These are phyloP conservation scores for Parazoanthus atlanticus DNA, from an alignment of 92 coral and sea anemone species.

Conservation along the genomic window DNA sequence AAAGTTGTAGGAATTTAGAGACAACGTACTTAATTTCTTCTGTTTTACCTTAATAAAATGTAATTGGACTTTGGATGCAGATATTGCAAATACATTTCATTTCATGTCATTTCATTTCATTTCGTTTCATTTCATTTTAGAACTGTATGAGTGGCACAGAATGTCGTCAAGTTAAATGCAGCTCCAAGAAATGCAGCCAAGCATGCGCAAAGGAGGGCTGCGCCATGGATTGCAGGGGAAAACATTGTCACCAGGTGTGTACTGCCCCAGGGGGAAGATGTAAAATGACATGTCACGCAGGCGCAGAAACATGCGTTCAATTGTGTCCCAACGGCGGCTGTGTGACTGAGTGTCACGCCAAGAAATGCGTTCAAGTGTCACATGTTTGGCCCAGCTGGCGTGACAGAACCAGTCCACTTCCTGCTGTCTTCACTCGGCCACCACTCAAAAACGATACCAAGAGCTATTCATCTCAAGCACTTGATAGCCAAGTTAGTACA, in stretches of 20 bases:
- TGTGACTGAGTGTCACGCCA: slow-evolving; percentile 41
- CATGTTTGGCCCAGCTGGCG: background rate
- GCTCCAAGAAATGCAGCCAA: slow-evolving; percentile 6
- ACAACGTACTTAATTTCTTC: no score
- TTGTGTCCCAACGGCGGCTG: slow-evolving; percentile 26
- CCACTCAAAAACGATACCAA: background rate
- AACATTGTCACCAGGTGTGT: slow-evolving; percentile 34
- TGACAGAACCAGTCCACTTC: background rate
- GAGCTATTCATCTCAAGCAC: background rate
- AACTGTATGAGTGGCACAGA: slow-evolving; percentile 13
- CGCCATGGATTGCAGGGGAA: slow-evolving; percentile 16
- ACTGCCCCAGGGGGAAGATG: slow-evolving; percentile 35
- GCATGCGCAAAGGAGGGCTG: slow-evolving; percentile 40
- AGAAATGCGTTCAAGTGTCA: slow-evolving; percentile 29
- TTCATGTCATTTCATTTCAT: background rate
- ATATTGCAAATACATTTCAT: background rate
- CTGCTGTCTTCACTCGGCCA: background rate
- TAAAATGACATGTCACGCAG: slow-evolving; percentile 28
- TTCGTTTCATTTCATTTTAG: background rate
- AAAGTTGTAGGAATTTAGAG: no score
- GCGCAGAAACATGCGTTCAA: slow-evolving; percentile 35
- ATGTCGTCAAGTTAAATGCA: slow-evolving; percentile 16
- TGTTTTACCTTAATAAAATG: no score
- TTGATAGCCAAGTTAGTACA: no score
- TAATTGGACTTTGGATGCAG: background rate